Evolutionary conservation across 2,888 invertebrate species (phyloP).

Genomic region (Merodon equestris): DNA sequence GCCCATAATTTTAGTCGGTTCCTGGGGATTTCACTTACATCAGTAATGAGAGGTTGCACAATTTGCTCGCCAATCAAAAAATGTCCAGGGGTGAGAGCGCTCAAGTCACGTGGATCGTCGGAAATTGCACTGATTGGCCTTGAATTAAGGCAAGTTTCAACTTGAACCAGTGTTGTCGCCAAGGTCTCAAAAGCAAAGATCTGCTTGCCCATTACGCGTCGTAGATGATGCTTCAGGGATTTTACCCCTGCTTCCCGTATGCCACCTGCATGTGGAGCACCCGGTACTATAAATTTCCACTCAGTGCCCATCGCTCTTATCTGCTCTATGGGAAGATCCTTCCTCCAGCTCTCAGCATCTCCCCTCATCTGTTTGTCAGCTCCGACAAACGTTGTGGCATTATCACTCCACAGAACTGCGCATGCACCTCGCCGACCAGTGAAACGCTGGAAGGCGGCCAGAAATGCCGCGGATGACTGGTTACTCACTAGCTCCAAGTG

Average conservation of each 20-base stretch:
- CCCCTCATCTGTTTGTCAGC: slow-evolving; percentile 12
- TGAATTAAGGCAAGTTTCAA: neutral
- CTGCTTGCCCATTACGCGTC: neutral
- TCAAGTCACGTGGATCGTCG: neutral
- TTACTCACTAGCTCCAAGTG: slow-evolving; percentile 14
- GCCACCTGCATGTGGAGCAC: slow-evolving; percentile 7
- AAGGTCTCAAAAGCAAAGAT: slow-evolving; percentile 10
- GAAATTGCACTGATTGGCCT: slow-evolving; percentile 9
- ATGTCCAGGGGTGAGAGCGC: too few species aligned
- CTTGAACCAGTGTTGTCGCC: neutral
- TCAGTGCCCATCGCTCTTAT: slow-evolving; percentile 12
- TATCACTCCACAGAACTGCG: slow-evolving; percentile 19
- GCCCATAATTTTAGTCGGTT: neutral
- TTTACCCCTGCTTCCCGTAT: slow-evolving; percentile 1
- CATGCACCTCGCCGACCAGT: slow-evolving; percentile 4
- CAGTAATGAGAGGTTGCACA: neutral
- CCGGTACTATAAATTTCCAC: neutral
- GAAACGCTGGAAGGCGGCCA: slow-evolving; percentile 15
- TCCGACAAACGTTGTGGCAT: slow-evolving; percentile 15
- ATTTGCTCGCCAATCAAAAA: too few species aligned
- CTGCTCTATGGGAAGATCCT: slow-evolving; percentile 4
- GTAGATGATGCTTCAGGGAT: too few species aligned
- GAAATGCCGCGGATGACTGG: neutral
- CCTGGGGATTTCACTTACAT: neutral
- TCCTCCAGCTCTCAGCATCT: neutral